phyloP scores from a whole-genome alignment of 2,797 vertebrate species.

The Xerus rutilus region DNA sequence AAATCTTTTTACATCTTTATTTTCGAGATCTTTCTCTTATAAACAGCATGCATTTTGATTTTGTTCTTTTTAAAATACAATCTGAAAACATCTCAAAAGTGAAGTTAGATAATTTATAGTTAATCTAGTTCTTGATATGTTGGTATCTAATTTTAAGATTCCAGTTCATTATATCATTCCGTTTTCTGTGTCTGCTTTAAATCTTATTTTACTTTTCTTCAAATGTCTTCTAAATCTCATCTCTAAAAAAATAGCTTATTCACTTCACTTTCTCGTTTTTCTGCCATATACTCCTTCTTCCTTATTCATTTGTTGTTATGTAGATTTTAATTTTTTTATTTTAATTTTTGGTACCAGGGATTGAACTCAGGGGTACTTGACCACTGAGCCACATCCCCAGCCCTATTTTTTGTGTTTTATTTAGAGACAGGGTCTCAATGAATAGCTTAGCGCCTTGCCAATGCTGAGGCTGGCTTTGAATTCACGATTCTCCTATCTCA shows the following conservation, averaged over 20 bases:
- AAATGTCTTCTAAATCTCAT: neutral
- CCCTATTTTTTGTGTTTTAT: too few relatives aligned
- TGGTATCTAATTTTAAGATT: conserved; percentile 26
- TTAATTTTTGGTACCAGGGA: too few relatives aligned
- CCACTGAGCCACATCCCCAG: too few relatives aligned
- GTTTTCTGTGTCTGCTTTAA: conserved; percentile 1
- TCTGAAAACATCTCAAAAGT: neutral
- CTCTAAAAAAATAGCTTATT: neutral
- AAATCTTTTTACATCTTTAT: neutral
- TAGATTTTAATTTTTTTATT: conserved; percentile 25
- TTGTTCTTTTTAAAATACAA: neutral
- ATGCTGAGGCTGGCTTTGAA: too few relatives aligned
- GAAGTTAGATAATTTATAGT: neutral
- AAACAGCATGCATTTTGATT: neutral
- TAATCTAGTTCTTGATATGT: neutral
- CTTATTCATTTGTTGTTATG: neutral
- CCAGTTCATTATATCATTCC: neutral
- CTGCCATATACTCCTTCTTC: neutral
- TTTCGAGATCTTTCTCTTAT: conserved; percentile 1
- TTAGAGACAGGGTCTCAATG: too few relatives aligned
- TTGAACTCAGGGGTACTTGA: too few relatives aligned
- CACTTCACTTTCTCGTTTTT: neutral
- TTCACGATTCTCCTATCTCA: too few relatives aligned
- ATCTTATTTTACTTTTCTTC: neutral
- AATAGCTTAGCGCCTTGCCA: too few relatives aligned